These are phyloP conservation scores for Coptotermes formosanus DNA, from an alignment of 1,140 invertebrate genomes.

Conservation along the genomic window DNA sequence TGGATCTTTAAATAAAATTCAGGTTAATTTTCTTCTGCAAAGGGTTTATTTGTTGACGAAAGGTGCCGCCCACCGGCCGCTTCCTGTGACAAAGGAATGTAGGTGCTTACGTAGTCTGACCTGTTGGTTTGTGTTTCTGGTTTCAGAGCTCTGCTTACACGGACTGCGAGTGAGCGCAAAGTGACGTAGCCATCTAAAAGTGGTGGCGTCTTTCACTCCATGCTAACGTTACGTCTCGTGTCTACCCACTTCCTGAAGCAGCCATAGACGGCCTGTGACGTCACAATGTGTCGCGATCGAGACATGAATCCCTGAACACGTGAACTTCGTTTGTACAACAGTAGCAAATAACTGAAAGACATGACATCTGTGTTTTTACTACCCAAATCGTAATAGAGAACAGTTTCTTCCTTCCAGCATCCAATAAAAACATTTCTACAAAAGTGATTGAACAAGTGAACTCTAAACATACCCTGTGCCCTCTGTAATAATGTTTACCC, in stretches of 20 bases:
- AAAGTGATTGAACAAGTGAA: neutral
- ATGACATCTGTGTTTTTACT: neutral
- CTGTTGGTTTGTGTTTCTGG: neutral
- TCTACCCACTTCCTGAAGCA: slow-evolving; percentile 85
- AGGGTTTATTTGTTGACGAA: no score
- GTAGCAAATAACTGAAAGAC: neutral
- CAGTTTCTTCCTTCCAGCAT: neutral
- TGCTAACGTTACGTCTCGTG: slow-evolving; percentile 84
- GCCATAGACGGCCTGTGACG: slow-evolving; percentile 66
- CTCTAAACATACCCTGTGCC: neutral
- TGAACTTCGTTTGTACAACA: neutral
- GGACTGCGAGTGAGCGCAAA: neutral
- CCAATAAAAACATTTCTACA: neutral
- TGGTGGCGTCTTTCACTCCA: slow-evolving; percentile 43
- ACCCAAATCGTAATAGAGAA: neutral
- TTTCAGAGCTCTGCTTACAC: neutral
- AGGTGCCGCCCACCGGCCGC: no score
- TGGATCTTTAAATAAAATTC: no score
- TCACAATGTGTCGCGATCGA: slow-evolving; percentile 65
- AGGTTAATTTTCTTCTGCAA: no score
- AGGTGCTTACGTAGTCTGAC: neutral
- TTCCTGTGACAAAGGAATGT: no score
- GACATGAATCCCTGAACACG: slow-evolving; percentile 63
- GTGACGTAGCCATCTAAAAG: slow-evolving; percentile 8
- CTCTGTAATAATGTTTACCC: neutral